phyloP scores from a whole-genome alignment of 2,888 invertebrate species.

The Agonopterix alstromeriana region DNA sequence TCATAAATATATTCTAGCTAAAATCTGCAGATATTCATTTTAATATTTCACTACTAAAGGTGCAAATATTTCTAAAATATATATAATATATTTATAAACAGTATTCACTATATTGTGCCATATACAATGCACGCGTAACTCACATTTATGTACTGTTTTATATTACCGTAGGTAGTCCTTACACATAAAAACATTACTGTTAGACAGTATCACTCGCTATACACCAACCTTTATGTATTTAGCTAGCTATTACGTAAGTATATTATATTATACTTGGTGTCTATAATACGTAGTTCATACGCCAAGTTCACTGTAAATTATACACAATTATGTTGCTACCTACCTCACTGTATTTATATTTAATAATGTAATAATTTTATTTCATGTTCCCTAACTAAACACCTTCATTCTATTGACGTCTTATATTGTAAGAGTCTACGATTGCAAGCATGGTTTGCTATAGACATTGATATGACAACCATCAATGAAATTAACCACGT shows the following conservation, averaged over 20 bases:
- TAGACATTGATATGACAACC: no score
- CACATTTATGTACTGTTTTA: slow-evolving; percentile 41
- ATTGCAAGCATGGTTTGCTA: no score
- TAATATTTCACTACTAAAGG: slow-evolving; percentile 70
- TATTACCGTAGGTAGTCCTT: slow-evolving; percentile 46
- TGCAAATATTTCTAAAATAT: slow-evolving; percentile 77
- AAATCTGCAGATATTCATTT: slow-evolving; percentile 69
- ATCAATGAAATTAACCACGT: no score
- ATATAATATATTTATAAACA: slow-evolving; percentile 66
- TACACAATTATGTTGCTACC: neutral
- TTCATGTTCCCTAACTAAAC: no score
- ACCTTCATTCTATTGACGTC: no score
- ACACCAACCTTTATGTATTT: slow-evolving; percentile 60
- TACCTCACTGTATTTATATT: no score
- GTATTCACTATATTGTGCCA: slow-evolving; percentile 65
- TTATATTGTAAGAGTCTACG: no score
- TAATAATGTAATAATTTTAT: no score
- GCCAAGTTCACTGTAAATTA: slow-evolving; percentile 35
- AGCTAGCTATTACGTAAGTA: slow-evolving; percentile 43
- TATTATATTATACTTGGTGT: slow-evolving; percentile 56
- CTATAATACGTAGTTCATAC: slow-evolving; percentile 51
- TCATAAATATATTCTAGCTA: slow-evolving; percentile 57
- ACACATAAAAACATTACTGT: slow-evolving; percentile 71
- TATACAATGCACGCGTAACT: slow-evolving; percentile 72
- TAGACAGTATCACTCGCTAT: slow-evolving; percentile 67